Evolutionary conservation across 2,113 vertebrate species (phyloP), one percentile per base, ranked within the genome.

Genomic region (Anguilla japonica): DNA sequence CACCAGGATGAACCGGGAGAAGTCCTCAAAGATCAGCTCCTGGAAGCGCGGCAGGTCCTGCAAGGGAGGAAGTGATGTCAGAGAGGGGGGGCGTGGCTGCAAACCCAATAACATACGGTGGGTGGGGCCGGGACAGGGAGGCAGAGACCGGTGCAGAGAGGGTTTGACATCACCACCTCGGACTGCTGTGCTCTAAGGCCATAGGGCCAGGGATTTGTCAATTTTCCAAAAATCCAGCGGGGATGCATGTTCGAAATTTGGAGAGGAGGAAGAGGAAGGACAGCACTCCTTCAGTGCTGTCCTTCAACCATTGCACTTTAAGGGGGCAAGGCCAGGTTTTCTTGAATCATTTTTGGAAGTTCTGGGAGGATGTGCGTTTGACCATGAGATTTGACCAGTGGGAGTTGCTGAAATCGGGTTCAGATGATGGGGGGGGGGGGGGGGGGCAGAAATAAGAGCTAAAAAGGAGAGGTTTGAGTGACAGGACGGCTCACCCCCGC

Each of bases 21-120:
- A 97, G 92, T 99, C 98, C 92, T 98, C 98, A 0, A 99, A 99
- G 94, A 99, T 99, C 56, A 99, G 93, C 93, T 99, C 98, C 91
- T 97, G 95, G 88, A 97, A 99, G 83, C 93, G 96, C 5, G 97
- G 96, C 57, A 99, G 90, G 80, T 98, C 97, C 98, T 99, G 94
- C 2, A 29, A 34, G 57, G 46, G 22, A 83, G 43, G 22, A 11
- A 40, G 39, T 16, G 2, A 57, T 8, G 84, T 29, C 29, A 41
- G 83, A 56, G 39, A 14, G 39, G 80, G 6, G 6, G 39, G 43
- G 26, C 26, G 7, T 82, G 22, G 40, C 16, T 81, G 14, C 14
- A 79, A 39, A 81, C 75, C 18, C 60, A 3, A 34, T 13, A 15
- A 2, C 34, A 75, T 8, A 41, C 4, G 34, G 34, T 41, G 18